Conservation (phyloP, 2,797 vertebrate genomes). For the Bradypus variegatus region DNA sequence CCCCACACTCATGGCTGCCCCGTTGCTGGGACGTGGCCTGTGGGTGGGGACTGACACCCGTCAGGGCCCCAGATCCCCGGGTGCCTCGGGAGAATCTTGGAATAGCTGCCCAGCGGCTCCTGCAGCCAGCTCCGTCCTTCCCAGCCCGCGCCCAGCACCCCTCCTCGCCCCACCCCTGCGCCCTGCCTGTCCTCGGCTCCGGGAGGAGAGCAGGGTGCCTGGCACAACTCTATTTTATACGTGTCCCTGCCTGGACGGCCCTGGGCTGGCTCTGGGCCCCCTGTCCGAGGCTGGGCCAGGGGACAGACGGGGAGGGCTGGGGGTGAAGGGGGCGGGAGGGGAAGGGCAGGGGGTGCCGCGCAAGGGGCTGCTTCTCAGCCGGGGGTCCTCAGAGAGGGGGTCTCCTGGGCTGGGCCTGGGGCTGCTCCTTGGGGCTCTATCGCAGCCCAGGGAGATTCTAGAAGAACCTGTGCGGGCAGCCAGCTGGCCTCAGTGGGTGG, state of each 20-base stretch:
- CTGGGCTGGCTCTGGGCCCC: background rate
- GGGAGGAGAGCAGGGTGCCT: background rate
- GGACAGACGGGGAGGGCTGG: background rate
- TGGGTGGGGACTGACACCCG: rapidly evolving
- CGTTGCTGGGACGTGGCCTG: too few relatives aligned
- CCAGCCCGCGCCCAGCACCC: background rate
- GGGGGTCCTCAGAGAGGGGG: background rate
- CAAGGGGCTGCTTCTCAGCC: background rate
- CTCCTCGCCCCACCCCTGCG: background rate
- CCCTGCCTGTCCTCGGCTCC: background rate
- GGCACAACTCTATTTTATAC: background rate
- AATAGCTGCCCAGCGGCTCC: background rate
- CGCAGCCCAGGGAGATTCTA: too few relatives aligned
- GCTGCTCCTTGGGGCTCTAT: background rate
- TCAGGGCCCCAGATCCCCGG: background rate
- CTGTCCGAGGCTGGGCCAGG: background rate
- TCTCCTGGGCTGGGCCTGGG: background rate
- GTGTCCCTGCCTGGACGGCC: background rate
- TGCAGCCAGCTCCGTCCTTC: too few relatives aligned
- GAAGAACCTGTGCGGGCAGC: background rate
- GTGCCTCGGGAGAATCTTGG: background rate
- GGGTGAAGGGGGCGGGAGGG: background rate
- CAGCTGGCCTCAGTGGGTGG: too few relatives aligned
- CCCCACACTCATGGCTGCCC: background rate
- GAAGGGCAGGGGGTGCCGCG: rapidly evolving